Conservation (phyloP, 2,888 invertebrate species). For the Scaptomyza cyrtandrae region DNA sequence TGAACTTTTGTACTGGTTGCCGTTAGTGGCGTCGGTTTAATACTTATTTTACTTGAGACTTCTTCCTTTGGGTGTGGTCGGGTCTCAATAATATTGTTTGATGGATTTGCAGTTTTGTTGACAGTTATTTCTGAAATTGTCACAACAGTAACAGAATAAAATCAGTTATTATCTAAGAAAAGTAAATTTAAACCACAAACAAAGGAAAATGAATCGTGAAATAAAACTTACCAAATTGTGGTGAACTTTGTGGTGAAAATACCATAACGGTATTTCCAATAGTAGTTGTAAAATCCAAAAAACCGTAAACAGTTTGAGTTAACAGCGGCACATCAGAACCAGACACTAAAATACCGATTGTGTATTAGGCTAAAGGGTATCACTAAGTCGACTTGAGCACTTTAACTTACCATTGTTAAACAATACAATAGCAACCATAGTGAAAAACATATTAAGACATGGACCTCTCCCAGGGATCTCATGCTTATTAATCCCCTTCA, state of each 20-base stretch:
- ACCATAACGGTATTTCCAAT: conserved; percentile 97
- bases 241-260: conserved; percentile 94
- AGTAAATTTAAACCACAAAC: not conserved
- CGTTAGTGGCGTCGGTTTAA: conserved; percentile 68
- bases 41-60: conserved; percentile 57
- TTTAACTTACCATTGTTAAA: conserved; percentile 26
- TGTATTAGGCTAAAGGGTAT: not conserved
- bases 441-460: conserved; percentile 28
- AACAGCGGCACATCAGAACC: conserved; percentile 84
- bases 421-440: conserved; percentile 26
- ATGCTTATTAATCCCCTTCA: conserved; percentile 2
- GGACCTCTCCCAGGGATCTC: not conserved
- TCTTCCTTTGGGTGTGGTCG: conserved; percentile 62
- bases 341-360: conserved; percentile 41
- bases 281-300: conserved; percentile 96
- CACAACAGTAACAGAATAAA: not conserved
- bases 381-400: not conserved
- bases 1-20: conserved; percentile 36
- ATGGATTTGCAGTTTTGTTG: conserved; percentile 37
- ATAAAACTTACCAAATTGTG: conserved; percentile 87
- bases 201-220: not conserved
- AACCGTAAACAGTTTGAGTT: conserved; percentile 97
- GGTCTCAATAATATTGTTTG: conserved; percentile 75
- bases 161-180: not conserved
- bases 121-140: conserved; percentile 47